Evolutionary conservation across 1,140 invertebrate species (phyloP).

Genomic region (Caerostris extrusa): DNA sequence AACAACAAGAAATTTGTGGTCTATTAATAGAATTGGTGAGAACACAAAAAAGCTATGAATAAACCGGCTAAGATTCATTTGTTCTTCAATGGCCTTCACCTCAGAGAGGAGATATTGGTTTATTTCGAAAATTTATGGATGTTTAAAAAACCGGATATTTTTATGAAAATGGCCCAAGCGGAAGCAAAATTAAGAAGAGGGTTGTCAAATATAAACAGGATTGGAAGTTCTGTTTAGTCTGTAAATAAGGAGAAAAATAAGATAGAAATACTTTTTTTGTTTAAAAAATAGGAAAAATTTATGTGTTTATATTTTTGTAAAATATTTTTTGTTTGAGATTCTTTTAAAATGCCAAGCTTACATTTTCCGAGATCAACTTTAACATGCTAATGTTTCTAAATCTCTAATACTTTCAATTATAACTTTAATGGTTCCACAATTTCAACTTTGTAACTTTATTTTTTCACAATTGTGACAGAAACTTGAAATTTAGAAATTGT

Average conservation of each 20-base stretch:
- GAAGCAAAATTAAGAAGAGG: background rate
- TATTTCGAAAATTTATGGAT: background rate
- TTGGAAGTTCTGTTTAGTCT: background rate
- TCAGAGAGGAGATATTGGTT: background rate
- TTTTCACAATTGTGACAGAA: too few relatives aligned
- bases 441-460: too few relatives aligned
- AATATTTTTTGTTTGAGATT: too few relatives aligned
- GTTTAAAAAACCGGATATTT: background rate
- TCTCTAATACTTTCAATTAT: too few relatives aligned
- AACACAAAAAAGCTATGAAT: background rate
- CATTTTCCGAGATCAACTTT: too few relatives aligned
- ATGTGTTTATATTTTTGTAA: too few relatives aligned
- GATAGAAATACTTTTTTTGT: too few relatives aligned
- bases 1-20: background rate
- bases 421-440: too few relatives aligned
- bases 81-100: background rate
- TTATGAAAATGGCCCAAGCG: background rate
- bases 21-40: background rate
- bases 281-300: too few relatives aligned
- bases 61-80: background rate
- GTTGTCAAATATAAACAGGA: background rate
- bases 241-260: background rate
- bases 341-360: too few relatives aligned
- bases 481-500: too few relatives aligned
- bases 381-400: too few relatives aligned